phyloP scores from a whole-genome alignment of 1,140 invertebrate genomes.

The Atta texana region DNA sequence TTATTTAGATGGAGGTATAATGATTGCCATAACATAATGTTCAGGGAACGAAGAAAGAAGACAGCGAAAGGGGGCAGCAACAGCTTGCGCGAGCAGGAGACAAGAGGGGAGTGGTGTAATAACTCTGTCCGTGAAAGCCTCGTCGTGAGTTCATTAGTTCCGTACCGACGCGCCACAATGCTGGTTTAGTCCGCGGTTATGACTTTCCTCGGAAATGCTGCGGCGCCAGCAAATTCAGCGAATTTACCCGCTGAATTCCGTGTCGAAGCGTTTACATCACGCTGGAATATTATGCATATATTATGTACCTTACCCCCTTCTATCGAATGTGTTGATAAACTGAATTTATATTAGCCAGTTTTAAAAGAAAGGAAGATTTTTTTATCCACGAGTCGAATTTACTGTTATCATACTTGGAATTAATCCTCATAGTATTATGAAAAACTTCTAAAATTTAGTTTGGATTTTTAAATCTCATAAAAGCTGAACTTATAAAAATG shows the following conservation, averaged over 20 bases:
- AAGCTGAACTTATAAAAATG: background rate
- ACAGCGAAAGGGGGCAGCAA: slow-evolving; percentile 54
- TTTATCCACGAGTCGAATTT: background rate
- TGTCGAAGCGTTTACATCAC: slow-evolving; percentile 71
- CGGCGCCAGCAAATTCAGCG: slow-evolving; percentile 58
- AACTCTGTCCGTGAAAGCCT: slow-evolving; percentile 82
- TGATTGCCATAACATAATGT: slow-evolving; percentile 65
- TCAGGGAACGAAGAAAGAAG: slow-evolving; percentile 59
- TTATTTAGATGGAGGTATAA: slow-evolving; percentile 68
- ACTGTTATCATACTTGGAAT: background rate
- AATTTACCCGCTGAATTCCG: slow-evolving; percentile 58
- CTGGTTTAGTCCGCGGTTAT: slow-evolving; percentile 80
- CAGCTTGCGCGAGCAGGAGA: slow-evolving; percentile 47
- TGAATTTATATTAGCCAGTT: background rate
- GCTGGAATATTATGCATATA: slow-evolving; percentile 23
- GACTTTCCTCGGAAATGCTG: slow-evolving; percentile 69
- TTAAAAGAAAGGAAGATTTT: background rate
- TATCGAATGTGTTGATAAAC: background rate
- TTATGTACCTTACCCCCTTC: background rate
- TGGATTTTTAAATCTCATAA: background rate
- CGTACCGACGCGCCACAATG: slow-evolving; percentile 83
- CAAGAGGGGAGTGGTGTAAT: slow-evolving; percentile 73
- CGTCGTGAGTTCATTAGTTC: slow-evolving; percentile 84
- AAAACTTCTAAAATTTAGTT: background rate
- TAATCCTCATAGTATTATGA: background rate